phyloP scores from a whole-genome alignment of 2,888 invertebrate genomes.

The Scaptomyza parva region DNA sequence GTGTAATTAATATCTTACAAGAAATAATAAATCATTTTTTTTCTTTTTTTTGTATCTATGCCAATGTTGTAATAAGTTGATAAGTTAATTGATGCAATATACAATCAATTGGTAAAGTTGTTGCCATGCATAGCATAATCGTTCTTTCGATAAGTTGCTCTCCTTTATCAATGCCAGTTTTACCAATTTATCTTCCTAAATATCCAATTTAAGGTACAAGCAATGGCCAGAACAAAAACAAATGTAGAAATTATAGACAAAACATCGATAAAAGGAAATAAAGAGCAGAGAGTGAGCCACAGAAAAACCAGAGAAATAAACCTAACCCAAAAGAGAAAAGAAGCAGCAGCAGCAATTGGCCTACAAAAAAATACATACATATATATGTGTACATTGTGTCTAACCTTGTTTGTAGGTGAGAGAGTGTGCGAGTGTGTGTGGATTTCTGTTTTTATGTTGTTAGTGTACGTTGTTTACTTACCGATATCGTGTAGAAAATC shows the following conservation, averaged over 20 bases:
- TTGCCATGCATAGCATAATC: background rate
- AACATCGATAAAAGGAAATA: conserved; percentile 40
- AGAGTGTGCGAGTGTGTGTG: conserved; percentile 1
- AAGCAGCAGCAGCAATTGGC: background rate
- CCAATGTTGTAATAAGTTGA: background rate
- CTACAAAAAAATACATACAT: too few species aligned
- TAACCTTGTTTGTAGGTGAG: background rate
- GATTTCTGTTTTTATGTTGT: background rate
- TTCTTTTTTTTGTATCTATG: background rate
- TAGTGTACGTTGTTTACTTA: conserved; percentile 64
- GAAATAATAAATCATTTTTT: background rate
- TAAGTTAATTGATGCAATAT: background rate
- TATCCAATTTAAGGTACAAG: conserved; percentile 11
- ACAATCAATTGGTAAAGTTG: background rate
- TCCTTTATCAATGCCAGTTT: background rate
- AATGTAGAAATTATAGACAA: conserved; percentile 15
- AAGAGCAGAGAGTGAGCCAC: background rate
- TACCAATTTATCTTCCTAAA: conserved; percentile 39
- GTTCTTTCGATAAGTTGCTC: background rate
- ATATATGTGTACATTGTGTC: conserved; percentile 9
- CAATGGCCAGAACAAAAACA: background rate
- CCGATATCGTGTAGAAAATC: conserved; percentile 83
- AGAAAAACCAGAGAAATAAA: background rate
- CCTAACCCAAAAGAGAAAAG: background rate
- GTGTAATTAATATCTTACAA: too few species aligned